These are phyloP conservation scores for Columba guinea DNA, from an alignment of 2,797 vertebrate species.

Conservation along the genomic window DNA sequence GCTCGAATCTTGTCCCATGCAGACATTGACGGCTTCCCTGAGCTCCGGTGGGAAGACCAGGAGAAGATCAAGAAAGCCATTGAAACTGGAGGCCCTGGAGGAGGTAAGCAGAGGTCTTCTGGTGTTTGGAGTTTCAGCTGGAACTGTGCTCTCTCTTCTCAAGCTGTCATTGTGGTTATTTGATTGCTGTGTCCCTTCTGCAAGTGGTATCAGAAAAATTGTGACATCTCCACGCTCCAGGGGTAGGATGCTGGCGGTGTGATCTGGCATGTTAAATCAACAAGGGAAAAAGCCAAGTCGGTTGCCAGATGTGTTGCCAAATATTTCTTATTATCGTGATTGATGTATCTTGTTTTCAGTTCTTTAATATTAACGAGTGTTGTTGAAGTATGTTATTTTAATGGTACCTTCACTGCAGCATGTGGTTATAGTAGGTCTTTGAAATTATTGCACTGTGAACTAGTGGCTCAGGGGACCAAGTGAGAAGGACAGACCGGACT, in stretches of 20 bases:
- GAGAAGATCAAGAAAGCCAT: slow-evolving; percentile 95
- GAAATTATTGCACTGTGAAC: neutral
- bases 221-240: rapidly evolving
- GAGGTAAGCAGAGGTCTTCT: slow-evolving; percentile 48
- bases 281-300: neutral
- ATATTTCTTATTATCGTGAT: neutral
- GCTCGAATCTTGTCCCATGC: slow-evolving; percentile 82
- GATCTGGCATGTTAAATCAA: neutral
- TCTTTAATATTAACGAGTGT: neutral
- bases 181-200: neutral
- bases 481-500: neutral
- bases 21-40: slow-evolving; percentile 89
- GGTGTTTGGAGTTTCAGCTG: neutral
- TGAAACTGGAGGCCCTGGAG: slow-evolving; percentile 84
- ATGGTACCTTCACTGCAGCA: neutral
- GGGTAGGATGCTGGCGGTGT: neutral
- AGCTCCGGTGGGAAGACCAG: slow-evolving; percentile 96
- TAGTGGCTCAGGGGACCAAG: neutral
- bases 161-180: neutral
- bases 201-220: neutral
- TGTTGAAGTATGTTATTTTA: neutral
- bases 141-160: neutral
- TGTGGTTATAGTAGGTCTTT: neutral
- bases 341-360: neutral
- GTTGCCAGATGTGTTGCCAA: neutral